Evolutionary conservation across 2,113 vertebrate species (phyloP), one percentile per base, ranked within the genome.

Genomic region (Psilopsiagon aurifrons): DNA sequence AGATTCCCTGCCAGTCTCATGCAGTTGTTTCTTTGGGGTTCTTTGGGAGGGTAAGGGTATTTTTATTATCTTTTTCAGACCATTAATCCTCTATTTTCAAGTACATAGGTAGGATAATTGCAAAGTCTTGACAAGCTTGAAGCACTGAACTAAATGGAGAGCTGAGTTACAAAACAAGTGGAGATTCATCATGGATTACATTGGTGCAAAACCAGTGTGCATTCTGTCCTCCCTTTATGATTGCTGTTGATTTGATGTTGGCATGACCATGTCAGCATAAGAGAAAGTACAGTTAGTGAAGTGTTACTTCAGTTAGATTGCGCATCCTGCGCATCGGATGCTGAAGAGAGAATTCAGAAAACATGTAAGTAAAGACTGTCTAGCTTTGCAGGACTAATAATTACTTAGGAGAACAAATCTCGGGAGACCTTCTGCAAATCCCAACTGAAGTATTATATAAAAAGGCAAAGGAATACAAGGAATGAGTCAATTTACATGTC

Each of bases 401-500:
- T 90, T 86, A 39, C 77, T 79, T 85, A 57, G 44, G 70, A 69
- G 66, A 92, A 85, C 54, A 90, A 93, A 86, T 94, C 59, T 83
- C 46, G 10, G 59, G 82, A 91, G 90, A 86, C 55, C 57, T 89
- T 83, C 60, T 67, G 70, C 62, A 88, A 96, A 83, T 91, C 79
- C 82, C 59, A 69, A 14, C 41, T 39, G 63, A 92, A 85, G 59
- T 41, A 52, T 91, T 87, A 52, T 88, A 63, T 91, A 62, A 96
- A 95, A 90, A 95, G 70, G 95, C 90, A 88, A 88, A 92, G 59
- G 54, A 96, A 87, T 96, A 95, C 70, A 90, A 90, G 92, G 85
- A 95, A 74, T 93, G 90, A 96, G 88, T 86, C 82, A 69, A 93
- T 97, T 97, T 95, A 85, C 93, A 95, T 93, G 63, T 94, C 94